Evolutionary conservation across 2,113 vertebrate genomes (phyloP), one percentile per base, ranked within the genome.

Genomic region (Pterocles burchelli): DNA sequence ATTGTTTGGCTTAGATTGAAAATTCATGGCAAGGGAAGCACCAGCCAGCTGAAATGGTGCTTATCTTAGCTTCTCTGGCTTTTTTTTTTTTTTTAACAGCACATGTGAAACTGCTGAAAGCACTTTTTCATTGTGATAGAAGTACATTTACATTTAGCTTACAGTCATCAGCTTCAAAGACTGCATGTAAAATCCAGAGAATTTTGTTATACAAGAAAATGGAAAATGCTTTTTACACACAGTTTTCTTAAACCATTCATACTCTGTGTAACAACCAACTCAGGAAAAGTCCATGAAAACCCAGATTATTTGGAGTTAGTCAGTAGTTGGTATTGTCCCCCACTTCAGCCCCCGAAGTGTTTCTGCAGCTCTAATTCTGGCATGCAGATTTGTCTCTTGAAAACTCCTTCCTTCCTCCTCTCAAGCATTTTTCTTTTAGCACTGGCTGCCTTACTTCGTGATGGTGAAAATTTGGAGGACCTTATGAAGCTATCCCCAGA

Each of bases 401-500:
- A 52, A 54, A 29, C 9, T 57, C 11, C 33, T 57, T 48, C 18
- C 28, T 85, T 49, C 29, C 41, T 41, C 41, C 61, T 16, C 51
- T 94, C 54, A 33, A 85, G 13, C 2, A 1, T 61, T 89, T 91
- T 82, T 90, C n/a, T 95, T 92, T 70, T 31, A 99, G 99, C 99
- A 25, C 97, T 99, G 97, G 99, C 99, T 36, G 99, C 99, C 82
- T 98, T 99, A 96, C 99, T 99, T 94, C 97, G 98, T 59, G 99
- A 99, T 14, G 99, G 99, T 26, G 99, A 99, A 95, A 99, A 97
- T 85, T 98, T 99, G 97, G 99, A 99, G 95, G 99, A 99, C 63
- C 98, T 99, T 92, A 99, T 99, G 99, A 99, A 99, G 58, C 95
- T 99, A 13, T 99, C 99, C 14, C 99, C 99, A 5, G 99, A 99